Conservation (phyloP, 2,797 vertebrate species). For the Pangasius sanitwongsei region DNA sequence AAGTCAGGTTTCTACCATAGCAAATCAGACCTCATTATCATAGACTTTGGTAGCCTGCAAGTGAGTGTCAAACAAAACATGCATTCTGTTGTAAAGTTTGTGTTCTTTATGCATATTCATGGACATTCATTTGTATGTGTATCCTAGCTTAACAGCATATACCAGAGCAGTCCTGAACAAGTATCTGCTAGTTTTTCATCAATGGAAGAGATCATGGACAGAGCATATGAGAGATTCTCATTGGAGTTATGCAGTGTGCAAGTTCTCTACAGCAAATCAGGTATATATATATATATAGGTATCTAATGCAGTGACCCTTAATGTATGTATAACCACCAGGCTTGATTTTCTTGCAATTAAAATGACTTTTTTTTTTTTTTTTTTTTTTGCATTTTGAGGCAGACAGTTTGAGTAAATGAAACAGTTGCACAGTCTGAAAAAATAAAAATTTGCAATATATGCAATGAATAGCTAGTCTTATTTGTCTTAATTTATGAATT, state of each 20-base stretch:
- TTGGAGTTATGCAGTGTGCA: conserved; percentile 90
- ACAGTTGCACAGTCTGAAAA: background rate
- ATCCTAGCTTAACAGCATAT: conserved; percentile 85
- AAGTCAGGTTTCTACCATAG: conserved; percentile 83
- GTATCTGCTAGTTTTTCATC: conserved; percentile 78
- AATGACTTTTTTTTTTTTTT: background rate
- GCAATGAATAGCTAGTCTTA: background rate
- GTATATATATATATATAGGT: conserved; percentile 66
- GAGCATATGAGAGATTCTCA: conserved; percentile 92
- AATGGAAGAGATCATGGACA: conserved; percentile 94
- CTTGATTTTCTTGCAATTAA: background rate
- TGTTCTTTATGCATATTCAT: background rate
- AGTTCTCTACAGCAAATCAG: conserved; percentile 88
- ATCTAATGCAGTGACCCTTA: background rate
- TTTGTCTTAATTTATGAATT: background rate
- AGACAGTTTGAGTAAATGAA: background rate
- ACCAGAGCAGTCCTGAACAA: conserved; percentile 71
- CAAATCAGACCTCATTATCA: conserved; percentile 82
- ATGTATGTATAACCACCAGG: background rate
- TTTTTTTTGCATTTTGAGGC: background rate
- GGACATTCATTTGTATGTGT: background rate
- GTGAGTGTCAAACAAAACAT: conserved; percentile 61
- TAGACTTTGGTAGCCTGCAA: conserved; percentile 93
- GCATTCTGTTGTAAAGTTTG: background rate
- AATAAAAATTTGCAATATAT: background rate